These are phyloP conservation scores for Brachionus plicatilis DNA, from an alignment of 1,140 invertebrate genomes.

Conservation along the genomic window DNA sequence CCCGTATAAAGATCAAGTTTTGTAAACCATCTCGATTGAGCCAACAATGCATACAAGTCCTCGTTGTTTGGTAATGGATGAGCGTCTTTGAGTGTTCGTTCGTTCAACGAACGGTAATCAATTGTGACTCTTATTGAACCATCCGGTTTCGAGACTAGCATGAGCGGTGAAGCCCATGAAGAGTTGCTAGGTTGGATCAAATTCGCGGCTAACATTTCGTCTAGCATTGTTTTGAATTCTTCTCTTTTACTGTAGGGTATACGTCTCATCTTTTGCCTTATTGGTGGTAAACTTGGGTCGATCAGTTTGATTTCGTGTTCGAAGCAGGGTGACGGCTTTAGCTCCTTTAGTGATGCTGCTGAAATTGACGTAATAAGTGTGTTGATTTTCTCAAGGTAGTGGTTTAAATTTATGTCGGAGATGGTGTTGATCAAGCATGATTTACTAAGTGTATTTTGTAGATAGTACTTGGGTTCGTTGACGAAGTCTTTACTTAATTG, in stretches of 20 bases:
- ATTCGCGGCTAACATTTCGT: too few species aligned
- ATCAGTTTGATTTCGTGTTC: not conserved
- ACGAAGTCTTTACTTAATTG: too few species aligned
- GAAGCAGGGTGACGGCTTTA: not conserved
- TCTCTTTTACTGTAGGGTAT: not conserved
- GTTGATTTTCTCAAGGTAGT: too few species aligned
- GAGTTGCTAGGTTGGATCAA: too few species aligned
- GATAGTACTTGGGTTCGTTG: too few species aligned
- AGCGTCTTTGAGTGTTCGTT: conserved; percentile 36
- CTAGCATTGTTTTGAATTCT: too few species aligned
- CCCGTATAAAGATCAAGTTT: not conserved
- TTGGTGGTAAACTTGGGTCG: not conserved
- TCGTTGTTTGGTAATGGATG: conserved; percentile 40
- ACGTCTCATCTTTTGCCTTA: not conserved
- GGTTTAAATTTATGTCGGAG: too few species aligned
- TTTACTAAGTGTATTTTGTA: too few species aligned
- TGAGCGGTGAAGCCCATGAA: too few species aligned
- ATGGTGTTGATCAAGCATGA: too few species aligned
- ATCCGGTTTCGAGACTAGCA: not conserved
- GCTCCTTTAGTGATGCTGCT: not conserved
- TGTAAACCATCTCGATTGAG: not conserved
- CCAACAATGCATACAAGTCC: conserved; percentile 41
- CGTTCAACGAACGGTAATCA: conserved; percentile 41
- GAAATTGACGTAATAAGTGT: not conserved
- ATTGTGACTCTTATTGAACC: not conserved